Base-by-base conservation (phyloP, 2,888 invertebrate genomes). In the Lycia hirtaria region DNA sequence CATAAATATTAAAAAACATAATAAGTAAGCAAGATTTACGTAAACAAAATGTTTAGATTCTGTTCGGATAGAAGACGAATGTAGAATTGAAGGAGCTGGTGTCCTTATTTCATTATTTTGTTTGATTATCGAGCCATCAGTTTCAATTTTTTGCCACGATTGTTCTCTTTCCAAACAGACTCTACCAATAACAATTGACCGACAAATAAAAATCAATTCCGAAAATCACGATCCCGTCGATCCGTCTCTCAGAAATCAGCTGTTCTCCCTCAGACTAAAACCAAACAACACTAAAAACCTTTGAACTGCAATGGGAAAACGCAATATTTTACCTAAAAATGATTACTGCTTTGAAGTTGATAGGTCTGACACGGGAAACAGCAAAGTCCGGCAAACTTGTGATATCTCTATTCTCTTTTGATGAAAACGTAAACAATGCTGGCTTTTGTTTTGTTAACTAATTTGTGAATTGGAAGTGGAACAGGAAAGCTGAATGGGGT, bases 201-300 rank as follows among this genome's bases (percentile, higher is more conserved):
- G 15, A 47, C 19, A 47, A 47, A 47, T 47, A 47, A 33, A 33
- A 33, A 12, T 7, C 3, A 14, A 49, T 49, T 38, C 38, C 6
- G n/a, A 49, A 49, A 49, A 24, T 19, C 15, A n/a, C 15, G 5
- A 41, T 41, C 22, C 15, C 41, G 12, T 24, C 22, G 9, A 45
- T 45, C 10, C 35, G 28, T 28, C 51, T 65, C 62, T 41, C 10
- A 5, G 50, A 57, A 62, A 60, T 62, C 69, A 45, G 71, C 60
- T 71, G 71, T 35, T 47, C 22, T 49, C 24, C 45, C 49, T 69
- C 69, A 70, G 37, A 15, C 20, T 51, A 33, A 65, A 68, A 51
- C 50, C 59, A 69, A 74, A 72, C 74, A 73, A 69, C 63, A 67
- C 62, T 64, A 68, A 48, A n/a, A 45, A 56, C 47, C 50, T 57